Base-by-base conservation (phyloP, 2,888 invertebrate species). In the Parascotia fuliginaria region DNA sequence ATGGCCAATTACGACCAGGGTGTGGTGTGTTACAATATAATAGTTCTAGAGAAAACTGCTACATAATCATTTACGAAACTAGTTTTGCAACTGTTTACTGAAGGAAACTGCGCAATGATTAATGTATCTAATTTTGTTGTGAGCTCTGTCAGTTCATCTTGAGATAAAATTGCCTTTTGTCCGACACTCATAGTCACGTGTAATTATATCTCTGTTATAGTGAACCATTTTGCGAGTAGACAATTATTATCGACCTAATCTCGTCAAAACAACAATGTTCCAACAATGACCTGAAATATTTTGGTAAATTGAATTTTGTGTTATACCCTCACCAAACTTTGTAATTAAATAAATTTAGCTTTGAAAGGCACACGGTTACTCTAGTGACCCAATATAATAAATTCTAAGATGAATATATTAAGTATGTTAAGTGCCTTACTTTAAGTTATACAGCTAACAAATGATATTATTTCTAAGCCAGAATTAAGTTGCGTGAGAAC, bases 41-140 rank as follows among this genome's bases (percentile, higher is more conserved):
- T n/a, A 33, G 3, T 13, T 13, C 5, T 9, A 43, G 15, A 34
- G 46, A 34, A 34, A 13, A 38, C 46, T 44, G 15, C 14, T 14
- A 9, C 28, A 38, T 33, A 45, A 43, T 48, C 22, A 31, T 32
- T 33, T 42, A 49, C 42, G 38, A 13, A 22, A 32, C 41, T 22
- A 38, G 36, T 36, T 36, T 11, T 11, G 3, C 19, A 36, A 12
- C 19, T 36, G 19, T 36, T 36, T 36, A 36, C 36, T n/a, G 22
- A 19, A 19, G 36, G 19, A 12, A 36, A 7, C 19, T 16, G 15
- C 5, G 12, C 7, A 36, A 36, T 14, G 37, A 38, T 42, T 48
- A 22, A 19, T 29, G 33, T 24, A 33, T 15, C 32, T 24, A 37
- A 37, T 16, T 22, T 19, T 11, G 36, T 45, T 39, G 45, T 38